Percentiles rank a stretch among this genome's conserved stretches.
Conservation (phyloP, 1,140 invertebrate genomes). For the Drosophila teissieri region DNA sequence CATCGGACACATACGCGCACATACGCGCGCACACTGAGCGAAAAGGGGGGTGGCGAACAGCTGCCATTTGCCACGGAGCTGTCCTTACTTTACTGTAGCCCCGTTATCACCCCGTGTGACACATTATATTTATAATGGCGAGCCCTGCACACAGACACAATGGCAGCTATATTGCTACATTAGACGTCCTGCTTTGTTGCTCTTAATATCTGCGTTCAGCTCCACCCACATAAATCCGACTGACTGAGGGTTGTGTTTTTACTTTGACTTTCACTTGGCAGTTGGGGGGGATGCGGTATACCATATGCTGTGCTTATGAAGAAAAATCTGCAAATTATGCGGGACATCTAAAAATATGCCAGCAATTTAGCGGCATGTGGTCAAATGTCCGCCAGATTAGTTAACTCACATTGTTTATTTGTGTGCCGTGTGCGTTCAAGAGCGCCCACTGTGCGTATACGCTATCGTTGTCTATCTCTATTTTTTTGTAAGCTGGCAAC, state of each 20-base stretch:
- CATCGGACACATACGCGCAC: no score
- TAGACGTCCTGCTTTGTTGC: constrained; percentile 48
- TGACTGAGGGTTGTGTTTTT: constrained; percentile 35
- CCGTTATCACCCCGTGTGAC: constrained; percentile 76
- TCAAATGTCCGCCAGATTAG: constrained; percentile 51
- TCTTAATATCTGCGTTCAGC: constrained; percentile 52
- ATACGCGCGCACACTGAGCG: constrained; percentile 4
- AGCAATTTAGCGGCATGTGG: constrained; percentile 69
- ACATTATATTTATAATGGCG: constrained; percentile 81
- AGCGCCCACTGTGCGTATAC: constrained; percentile 58
- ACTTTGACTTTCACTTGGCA: constrained; percentile 18
- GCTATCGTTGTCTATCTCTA: constrained; percentile 46
- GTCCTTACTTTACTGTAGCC: constrained; percentile 53
- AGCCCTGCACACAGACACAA: constrained; percentile 39
- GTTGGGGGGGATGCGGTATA: not conserved
- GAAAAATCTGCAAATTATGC: constrained; percentile 78
- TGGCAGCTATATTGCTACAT: constrained; percentile 55
- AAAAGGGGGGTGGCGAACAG: constrained; percentile 19
- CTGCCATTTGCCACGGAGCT: constrained; percentile 23
- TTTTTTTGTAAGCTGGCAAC: constrained; percentile 19
- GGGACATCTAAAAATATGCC: constrained; percentile 57
- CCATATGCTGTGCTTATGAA: constrained; percentile 72
- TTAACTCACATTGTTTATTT: constrained; percentile 43
- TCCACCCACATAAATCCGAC: constrained; percentile 46
- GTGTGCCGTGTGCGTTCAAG: constrained; percentile 12